phyloP scores from a whole-genome alignment of 1,140 invertebrate genomes.

The Cyclina sinensis region DNA sequence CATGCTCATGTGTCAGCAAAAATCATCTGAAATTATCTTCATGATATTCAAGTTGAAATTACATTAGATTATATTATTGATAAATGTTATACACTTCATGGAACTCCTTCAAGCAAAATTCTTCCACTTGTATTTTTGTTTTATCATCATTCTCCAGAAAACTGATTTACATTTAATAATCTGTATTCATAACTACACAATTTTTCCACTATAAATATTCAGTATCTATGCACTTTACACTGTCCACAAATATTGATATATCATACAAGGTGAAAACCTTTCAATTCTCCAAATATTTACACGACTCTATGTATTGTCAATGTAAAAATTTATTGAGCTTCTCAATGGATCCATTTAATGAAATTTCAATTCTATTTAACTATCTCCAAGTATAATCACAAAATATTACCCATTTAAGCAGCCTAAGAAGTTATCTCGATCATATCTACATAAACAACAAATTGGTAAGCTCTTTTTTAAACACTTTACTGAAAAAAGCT shows the following conservation, averaged over 20 bases:
- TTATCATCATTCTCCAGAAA: background rate
- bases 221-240: background rate
- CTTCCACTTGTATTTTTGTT: no score
- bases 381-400: background rate
- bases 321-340: slow-evolving; percentile 19
- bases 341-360: slow-evolving; percentile 11
- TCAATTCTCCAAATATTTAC: slow-evolving; percentile 29
- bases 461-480: background rate
- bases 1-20: no score
- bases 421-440: background rate
- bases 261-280: slow-evolving; percentile 28
- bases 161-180: background rate
- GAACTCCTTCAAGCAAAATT: no score
- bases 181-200: background rate
- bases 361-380: slow-evolving; percentile 16
- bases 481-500: background rate
- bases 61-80: no score
- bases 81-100: no score
- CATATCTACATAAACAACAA: background rate
- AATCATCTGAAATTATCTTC: no score
- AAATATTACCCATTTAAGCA: background rate
- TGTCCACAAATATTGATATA: slow-evolving; percentile 15
- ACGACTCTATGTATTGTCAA: background rate
- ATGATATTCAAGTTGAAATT: no score
- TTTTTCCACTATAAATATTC: background rate